A percentile compares a stretch with the other conserved stretches of the same genome.
Conservation (phyloP, 2,797 vertebrate genomes). For the Parauchenoglanis punctatus region DNA sequence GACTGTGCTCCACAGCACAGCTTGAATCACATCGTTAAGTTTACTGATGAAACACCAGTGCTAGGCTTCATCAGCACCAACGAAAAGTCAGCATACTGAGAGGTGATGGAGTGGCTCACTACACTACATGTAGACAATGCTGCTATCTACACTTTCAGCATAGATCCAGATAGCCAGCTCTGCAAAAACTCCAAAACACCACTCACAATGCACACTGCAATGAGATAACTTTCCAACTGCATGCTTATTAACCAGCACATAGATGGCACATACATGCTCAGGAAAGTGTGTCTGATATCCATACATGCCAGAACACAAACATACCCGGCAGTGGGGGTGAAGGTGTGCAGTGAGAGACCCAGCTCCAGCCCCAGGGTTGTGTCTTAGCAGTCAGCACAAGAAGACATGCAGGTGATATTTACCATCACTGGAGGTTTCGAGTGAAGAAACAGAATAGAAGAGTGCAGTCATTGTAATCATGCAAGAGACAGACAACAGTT, state of each 20-base stretch:
- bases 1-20: neutral
- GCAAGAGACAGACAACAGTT: neutral
- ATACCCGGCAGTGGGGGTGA: neutral
- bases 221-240: neutral
- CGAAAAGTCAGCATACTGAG: neutral
- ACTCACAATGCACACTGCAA: neutral
- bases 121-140: neutral
- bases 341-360: neutral
- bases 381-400: neutral
- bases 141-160: neutral
- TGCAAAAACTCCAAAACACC: neutral
- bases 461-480: neutral
- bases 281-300: neutral
- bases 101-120: neutral
- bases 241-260: neutral
- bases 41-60: neutral
- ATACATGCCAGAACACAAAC: neutral
- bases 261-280: neutral
- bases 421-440: neutral
- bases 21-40: neutral
- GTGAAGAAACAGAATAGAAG: neutral
- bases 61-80: neutral
- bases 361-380: neutral
- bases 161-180: neutral
- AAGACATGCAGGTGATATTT: neutral